Evolutionary conservation across 2,888 invertebrate species (phyloP), one percentile per base, ranked within the genome.

Genomic region (Cheilosia urbana): DNA sequence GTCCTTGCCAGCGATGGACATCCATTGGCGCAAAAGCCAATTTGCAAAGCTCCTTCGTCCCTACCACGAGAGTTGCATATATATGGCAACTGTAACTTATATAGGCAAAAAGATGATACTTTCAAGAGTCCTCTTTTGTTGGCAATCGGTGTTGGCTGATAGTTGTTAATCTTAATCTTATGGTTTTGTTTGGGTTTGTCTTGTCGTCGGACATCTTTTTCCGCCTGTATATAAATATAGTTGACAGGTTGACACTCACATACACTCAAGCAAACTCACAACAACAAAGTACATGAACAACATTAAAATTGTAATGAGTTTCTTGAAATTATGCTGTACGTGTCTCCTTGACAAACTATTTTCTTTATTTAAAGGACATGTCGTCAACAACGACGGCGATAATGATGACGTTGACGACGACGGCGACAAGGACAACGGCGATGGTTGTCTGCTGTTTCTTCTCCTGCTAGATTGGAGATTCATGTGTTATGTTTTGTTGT

Each of bases 291-390:
- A 45, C 57, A 45, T 51, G 51, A 53, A 75, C 65, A 45, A 71
- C 69, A 80, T 75, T 71, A 76, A 79, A 80, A 84, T 80, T 84
- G 71, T 80, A 84, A 84, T 84, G 80, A 84, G 80, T 65, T 84
- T 53, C 75, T 84, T 58, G 53, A 71, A 60, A 76, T 76, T 84
- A 76, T 80, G 42, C 71, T 65, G 53, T 65, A 66, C 80, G 65
- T 84, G 65, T 75, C 60, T 65, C 37, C 80, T 75, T 76, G 53
- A 78, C 47, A 58, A 13, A 42, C 27, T 68, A 19, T 49, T 65
- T 73, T 78, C 51, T 57, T 73, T 49, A 9, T 65, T 58, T 62
- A 37, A 65, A 80, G 47, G 53, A 69, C 66, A 76, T 75, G 49
- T 57, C 42, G 27, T 45, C 51, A 9, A 47, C 60, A 51, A 77